Conservation (phyloP, 1,140 invertebrate species). For the Asobara japonica region DNA sequence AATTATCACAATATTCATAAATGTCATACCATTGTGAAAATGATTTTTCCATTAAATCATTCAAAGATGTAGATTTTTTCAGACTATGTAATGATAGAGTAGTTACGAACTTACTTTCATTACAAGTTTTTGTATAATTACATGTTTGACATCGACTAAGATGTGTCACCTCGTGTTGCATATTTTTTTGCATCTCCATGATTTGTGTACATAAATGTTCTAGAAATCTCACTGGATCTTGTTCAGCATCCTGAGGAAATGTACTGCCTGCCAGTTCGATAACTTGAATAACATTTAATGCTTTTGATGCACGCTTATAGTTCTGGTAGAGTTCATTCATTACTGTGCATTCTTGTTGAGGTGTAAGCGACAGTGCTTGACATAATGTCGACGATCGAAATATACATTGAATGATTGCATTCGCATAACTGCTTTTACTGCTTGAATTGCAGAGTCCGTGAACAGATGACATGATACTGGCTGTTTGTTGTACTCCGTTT, state of each 20-base stretch:
- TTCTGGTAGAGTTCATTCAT: not conserved
- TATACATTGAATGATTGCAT: not conserved
- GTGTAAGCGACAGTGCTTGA: not conserved
- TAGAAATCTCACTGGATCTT: not conserved
- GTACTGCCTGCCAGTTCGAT: not conserved
- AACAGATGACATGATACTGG: not conserved
- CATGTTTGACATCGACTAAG: not conserved
- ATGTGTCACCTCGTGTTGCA: not conserved
- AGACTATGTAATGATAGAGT: not conserved
- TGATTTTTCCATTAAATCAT: not conserved
- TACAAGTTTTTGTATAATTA: not conserved
- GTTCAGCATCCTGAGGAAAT: not conserved
- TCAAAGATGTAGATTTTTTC: not conserved
- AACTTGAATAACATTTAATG: not conserved
- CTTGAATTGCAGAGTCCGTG: not conserved
- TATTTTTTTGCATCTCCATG: not conserved
- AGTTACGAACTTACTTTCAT: not conserved
- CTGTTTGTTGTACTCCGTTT: not conserved
- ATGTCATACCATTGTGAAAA: not conserved
- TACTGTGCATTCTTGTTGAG: not conserved
- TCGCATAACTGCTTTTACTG: not conserved
- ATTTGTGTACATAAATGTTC: not conserved
- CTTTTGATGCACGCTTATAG: not conserved
- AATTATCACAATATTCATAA: not conserved
- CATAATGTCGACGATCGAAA: not conserved